Base-by-base conservation (phyloP, 2,113 vertebrate species). In the Cololabis saira region DNA sequence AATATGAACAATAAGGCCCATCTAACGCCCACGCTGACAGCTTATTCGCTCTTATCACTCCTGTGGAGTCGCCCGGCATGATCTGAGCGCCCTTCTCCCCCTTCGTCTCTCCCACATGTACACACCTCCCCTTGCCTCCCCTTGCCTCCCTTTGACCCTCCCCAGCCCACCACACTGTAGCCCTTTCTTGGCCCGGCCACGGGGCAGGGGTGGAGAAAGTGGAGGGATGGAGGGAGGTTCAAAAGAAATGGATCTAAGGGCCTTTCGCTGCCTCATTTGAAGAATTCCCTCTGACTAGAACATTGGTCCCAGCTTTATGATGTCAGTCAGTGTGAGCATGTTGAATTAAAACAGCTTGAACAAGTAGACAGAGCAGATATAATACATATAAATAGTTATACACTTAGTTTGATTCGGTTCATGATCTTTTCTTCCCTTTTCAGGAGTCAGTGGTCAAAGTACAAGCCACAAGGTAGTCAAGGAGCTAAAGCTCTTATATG, bases 1-100 rank as follows among this genome's bases (percentile, higher is more conserved):
- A 92, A 92, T 91, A 91, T 92, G 91, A 93, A 85, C 88, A 89
- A 88, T 78, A 88, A 89, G 83, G 67, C 70, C 71, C 76, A 69
- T 63, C 52, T 52, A 45, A 90, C 82, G 85, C 67, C 78, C 83
- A 81, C 16, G 3, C 89, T 89, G 84, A 86, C 75, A 83, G 76
- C 82, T 87, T 85, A 85, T 88, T 89, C 80, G 76, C 87, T 75
- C 78, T 85, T 86, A 84, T 87, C 80, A 75, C 84, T 81, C 72
- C 89, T 63, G 81, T 21, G 14, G 44, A 85, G 85, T 83, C 75
- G 56, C 61, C 12, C 86, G 74, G 84, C 81, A 54, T 91, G 89
- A 91, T 88, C 85, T 74, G 76, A 76, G 66, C 12, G 50, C 47
- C 78, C 58, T 69, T 81, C 78, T 58, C 78, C 55, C 74, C 68